These are phyloP conservation scores for Cynopterus brachyotis DNA, from an alignment of 2,113 vertebrate species.

Conservation along the genomic window DNA sequence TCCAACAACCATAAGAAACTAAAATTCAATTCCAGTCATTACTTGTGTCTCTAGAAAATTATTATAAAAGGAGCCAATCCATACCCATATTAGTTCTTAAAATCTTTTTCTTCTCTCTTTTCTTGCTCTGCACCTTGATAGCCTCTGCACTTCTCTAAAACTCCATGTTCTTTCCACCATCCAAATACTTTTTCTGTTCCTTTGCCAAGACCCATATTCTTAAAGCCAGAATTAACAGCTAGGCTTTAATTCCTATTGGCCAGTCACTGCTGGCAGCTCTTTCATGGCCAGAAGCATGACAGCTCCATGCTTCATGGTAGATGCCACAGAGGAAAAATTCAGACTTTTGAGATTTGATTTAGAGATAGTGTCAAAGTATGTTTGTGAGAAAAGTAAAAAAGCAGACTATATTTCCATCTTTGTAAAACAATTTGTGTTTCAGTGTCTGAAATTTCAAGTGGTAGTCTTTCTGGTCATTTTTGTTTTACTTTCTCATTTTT, in stretches of 20 bases:
- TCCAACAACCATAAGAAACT: neutral
- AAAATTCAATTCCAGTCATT: neutral
- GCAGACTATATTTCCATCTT: neutral
- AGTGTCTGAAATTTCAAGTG: neutral
- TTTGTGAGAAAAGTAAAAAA: conserved; percentile 5
- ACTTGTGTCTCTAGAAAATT: neutral
- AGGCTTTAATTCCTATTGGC: neutral
- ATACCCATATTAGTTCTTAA: neutral
- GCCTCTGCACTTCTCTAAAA: neutral
- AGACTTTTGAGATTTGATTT: neutral
- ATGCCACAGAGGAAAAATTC: neutral
- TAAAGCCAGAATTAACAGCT: neutral
- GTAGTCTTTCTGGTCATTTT: neutral
- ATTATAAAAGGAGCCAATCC: neutral
- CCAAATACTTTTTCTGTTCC: neutral
- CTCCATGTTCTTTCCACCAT: neutral
- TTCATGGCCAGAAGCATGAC: neutral
- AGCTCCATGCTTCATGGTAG: neutral
- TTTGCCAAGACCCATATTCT: neutral
- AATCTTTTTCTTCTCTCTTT: neutral
- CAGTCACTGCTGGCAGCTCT: neutral
- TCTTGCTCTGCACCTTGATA: neutral
- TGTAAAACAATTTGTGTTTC: conserved; percentile 5
- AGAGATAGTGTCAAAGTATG: neutral
- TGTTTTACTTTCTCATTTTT: neutral